phyloP scores from a whole-genome alignment of 2,888 invertebrate genomes.

The Pyrgus malvae region DNA sequence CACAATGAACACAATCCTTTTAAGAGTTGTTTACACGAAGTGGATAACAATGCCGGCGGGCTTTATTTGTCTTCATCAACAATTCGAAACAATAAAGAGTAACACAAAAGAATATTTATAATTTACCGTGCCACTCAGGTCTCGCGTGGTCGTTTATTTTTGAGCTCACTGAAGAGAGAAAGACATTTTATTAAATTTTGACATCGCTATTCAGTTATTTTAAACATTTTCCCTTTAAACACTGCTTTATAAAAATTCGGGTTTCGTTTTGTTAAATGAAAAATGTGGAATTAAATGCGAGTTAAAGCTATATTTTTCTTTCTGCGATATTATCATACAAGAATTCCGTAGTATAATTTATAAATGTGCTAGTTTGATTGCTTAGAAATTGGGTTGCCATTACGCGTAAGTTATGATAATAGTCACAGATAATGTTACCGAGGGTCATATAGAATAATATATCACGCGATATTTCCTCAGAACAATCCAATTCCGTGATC shows the following conservation, averaged over 20 bases:
- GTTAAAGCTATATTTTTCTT: too few relatives aligned
- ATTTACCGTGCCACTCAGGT: conserved; percentile 17
- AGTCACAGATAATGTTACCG: neutral
- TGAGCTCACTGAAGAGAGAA: conserved; percentile 4
- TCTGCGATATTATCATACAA: too few relatives aligned
- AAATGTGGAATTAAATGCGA: too few relatives aligned
- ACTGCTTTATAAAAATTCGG: too few relatives aligned
- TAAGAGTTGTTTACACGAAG: conserved; percentile 15
- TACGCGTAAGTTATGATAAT: neutral
- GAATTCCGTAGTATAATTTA: neutral
- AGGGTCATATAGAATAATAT: conserved; percentile 2
- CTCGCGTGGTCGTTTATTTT: conserved; percentile 7
- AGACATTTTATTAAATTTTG: conserved; percentile 8
- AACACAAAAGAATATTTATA: conserved; percentile 27
- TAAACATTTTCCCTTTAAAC: too few relatives aligned
- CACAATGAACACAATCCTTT: conserved; percentile 2
- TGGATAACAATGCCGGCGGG: conserved; percentile 19
- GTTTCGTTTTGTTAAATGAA: too few relatives aligned
- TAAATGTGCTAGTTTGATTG: neutral
- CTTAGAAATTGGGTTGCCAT: conserved; percentile 1
- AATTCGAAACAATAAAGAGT: conserved; percentile 28
- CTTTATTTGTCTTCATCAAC: conserved; percentile 29
- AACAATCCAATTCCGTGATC: conserved; percentile 19
- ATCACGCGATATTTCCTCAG: conserved; percentile 5
- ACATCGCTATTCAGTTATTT: neutral